Base-by-base conservation (phyloP, 1,140 invertebrate species). In the Acyrthosiphon pisum region DNA sequence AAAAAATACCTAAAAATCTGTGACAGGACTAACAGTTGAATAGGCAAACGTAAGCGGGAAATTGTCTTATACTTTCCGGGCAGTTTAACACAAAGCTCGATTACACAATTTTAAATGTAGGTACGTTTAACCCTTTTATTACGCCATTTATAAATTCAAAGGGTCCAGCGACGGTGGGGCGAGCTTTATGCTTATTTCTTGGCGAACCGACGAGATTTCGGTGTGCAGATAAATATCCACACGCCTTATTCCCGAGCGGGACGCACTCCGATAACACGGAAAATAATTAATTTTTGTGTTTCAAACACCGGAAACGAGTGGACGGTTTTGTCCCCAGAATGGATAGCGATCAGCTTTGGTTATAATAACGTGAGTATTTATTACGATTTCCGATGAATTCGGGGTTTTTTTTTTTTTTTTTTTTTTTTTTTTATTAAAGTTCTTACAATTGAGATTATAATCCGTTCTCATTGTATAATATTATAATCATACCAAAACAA, bases 41-140 rank as follows among this genome's bases (percentile, higher is more conserved):
- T 53, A 50, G 53, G 23, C 89, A 60, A 90, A 90, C 50, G 89
- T 68, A 60, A 90, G 53, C 89, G n/a, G 23, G 89, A 90, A 90
- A 90, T 90, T 90, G 89, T 90, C 89, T 90, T 90, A 90, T 68
- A 90, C 89, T 90, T 90, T 90, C 89, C 89, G 37, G 22, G 30
- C 89, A 90, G 89, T 90, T 90, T 60, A 90, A 90, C 89, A 22
- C 37, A 41, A 41, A 44, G 89, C 89, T 90, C 89, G 89, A 90
- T 90, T 90, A 90, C 89, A 90, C 89, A 90, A 90, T 90, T 90
- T 90, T 44, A 53, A 90, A 90, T 90, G 53, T 56, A 90, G 60
- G n/a, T 84, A 86, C 89, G 53, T 90, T 90, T 48, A 90, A 90
- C 89, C 89, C 53, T 90, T 90, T 90, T 90, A 90, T 90, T 90